These are phyloP conservation scores for Loriculus beryllinus DNA, from an alignment of 2,797 vertebrate species.

Conservation along the genomic window DNA sequence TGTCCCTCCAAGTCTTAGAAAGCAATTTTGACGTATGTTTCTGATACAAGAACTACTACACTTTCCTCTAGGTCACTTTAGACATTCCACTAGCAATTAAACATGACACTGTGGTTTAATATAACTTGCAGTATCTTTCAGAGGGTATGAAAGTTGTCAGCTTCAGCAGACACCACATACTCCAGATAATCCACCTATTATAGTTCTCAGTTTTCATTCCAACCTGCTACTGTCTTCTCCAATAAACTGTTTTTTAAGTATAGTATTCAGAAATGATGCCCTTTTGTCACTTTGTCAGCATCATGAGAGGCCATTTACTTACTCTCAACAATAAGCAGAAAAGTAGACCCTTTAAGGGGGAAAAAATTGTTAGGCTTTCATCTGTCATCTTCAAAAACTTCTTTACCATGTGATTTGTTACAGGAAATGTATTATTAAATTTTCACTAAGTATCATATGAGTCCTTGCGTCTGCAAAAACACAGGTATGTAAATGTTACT, in stretches of 20 bases:
- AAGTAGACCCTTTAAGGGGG: neutral
- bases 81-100: neutral
- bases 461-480: neutral
- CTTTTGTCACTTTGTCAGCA: neutral
- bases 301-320: neutral
- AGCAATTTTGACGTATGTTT: neutral
- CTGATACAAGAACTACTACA: neutral
- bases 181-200: neutral
- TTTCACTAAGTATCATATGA: neutral
- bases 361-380: neutral
- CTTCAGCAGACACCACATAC: neutral
- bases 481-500: neutral
- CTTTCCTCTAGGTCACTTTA: neutral
- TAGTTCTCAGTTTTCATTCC: neutral
- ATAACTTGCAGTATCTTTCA: neutral
- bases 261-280: rapidly evolving
- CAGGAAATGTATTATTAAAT: neutral
- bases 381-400: neutral
- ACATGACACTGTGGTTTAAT: neutral
- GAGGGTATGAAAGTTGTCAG: neutral
- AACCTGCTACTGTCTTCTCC: neutral
- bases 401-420: neutral
- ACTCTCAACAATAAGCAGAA: neutral
- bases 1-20: neutral
- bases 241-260: neutral